Conservation (phyloP, 2,888 invertebrate species). For the Eristalinus sepulchralis region DNA sequence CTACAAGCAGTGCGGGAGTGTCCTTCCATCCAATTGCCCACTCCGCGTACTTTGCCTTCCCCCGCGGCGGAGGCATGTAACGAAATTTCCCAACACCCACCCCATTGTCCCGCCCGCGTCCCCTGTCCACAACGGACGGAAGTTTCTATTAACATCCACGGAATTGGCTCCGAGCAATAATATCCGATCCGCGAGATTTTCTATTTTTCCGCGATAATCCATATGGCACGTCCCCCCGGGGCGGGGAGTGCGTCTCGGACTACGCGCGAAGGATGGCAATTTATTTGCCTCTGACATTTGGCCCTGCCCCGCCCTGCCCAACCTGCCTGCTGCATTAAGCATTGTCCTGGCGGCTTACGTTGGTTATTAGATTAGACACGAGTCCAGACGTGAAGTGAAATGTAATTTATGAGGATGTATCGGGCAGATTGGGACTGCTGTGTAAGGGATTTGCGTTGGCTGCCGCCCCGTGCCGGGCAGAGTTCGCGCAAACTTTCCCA, state of each 20-base stretch:
- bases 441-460: constrained; percentile 15
- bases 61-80: not conserved
- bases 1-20: not conserved
- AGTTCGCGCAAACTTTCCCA: constrained; percentile 31
- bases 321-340: constrained; percentile 46
- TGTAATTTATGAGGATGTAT: constrained; percentile 59
- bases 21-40: not conserved
- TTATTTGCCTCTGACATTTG: constrained; percentile 65
- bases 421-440: constrained; percentile 47
- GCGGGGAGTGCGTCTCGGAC: not conserved
- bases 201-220: constrained; percentile 42
- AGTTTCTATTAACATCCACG: constrained; percentile 50
- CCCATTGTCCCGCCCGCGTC: not conserved
- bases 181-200: constrained; percentile 48
- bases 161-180: constrained; percentile 46
- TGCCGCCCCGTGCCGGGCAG: not conserved
- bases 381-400: constrained; percentile 42
- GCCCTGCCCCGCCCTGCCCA: constrained; percentile 18
- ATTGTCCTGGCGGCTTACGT: constrained; percentile 58
- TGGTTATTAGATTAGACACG: constrained; percentile 63
- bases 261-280: constrained; percentile 14
- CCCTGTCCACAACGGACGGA: constrained; percentile 32
- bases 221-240: constrained; percentile 1
- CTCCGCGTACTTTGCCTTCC: not conserved
- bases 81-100: not conserved